These are phyloP conservation scores for Myotis planiceps DNA, from an alignment of 2,797 vertebrate species.

Conservation along the genomic window DNA sequence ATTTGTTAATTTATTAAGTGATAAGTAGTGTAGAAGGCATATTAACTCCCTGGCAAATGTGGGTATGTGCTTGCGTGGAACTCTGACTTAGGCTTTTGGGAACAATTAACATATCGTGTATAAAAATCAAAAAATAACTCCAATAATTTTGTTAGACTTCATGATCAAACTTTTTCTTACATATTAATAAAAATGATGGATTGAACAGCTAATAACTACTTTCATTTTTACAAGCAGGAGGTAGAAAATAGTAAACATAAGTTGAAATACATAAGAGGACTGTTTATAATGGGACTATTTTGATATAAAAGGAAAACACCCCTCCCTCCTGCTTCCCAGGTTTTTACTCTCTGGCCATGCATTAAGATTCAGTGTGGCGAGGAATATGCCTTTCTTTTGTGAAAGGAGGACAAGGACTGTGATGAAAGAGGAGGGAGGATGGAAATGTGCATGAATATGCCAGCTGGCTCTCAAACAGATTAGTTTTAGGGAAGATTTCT, in stretches of 20 bases:
- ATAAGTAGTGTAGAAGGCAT: slow-evolving; percentile 17
- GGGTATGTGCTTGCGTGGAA: background rate
- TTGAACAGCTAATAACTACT: background rate
- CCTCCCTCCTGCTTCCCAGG: background rate
- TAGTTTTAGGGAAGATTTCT: slow-evolving; percentile 3
- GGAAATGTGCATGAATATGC: background rate
- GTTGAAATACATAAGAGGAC: slow-evolving; percentile 9
- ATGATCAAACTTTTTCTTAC: background rate
- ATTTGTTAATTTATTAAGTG: slow-evolving; percentile 16
- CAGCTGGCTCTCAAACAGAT: background rate
- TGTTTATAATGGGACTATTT: slow-evolving; percentile 24
- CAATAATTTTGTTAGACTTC: slow-evolving; percentile 27
- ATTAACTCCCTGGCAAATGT: background rate
- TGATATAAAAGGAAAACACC: background rate
- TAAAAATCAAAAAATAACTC: slow-evolving; percentile 38
- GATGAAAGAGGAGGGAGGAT: background rate
- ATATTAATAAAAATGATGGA: background rate
- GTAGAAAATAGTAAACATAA: slow-evolving; percentile 14
- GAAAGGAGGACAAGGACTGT: background rate
- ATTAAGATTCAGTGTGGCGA: background rate
- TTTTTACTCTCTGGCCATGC: background rate
- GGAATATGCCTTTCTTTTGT: background rate
- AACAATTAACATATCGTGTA: background rate
- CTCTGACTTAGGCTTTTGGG: background rate
- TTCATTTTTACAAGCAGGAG: background rate